Base-by-base conservation (phyloP, 2,888 invertebrate species). In the Hypsopygia costalis region DNA sequence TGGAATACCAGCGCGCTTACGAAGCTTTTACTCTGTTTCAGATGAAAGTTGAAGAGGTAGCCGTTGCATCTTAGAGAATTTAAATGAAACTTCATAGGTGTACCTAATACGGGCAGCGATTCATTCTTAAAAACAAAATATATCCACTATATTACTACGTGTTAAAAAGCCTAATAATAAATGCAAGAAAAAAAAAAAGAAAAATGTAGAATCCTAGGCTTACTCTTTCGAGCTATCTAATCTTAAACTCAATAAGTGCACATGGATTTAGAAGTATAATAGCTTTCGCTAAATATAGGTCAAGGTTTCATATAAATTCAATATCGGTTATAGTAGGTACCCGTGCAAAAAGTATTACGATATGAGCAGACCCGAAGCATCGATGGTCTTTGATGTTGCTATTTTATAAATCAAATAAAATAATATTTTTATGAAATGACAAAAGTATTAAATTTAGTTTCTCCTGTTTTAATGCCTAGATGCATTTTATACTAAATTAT, bases 21-120 rank as follows among this genome's bases (percentile, higher is more conserved):
- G 33, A 34, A 29, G 6, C 30, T 33, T 30, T 46, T 43, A 40
- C 49, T 49, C 56, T 55, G 47, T 87, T 87, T 37, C 89, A 89
- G 89, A 89, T 81, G 89, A 89, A 59, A 89, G 89, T 89, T 89
- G 89, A 89, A 89, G 87, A 81, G 81, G 69, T 73, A 67, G 75
- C 74, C 49, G 63, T 67, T 58, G 55, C 68, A 55, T 63, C 69
- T 69, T 81, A 82, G 82, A 80, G 81, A 79, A 83, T 79, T 79
- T 81, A 75, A 83, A 81, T 78, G 78, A 81, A 88, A 81, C 73
- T 82, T 81, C 70, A 74, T 86, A 86, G 81, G 78, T 81, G 81
- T 85, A 85, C 78, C 79, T 80, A 78, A 76, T 72, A 72, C 69
- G 76, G 77, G 76, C 76, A 77, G 80, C 80, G 74, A 74, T 76